Conservation (phyloP, 2,113 vertebrate species). For the Odobenus rosmarus region DNA sequence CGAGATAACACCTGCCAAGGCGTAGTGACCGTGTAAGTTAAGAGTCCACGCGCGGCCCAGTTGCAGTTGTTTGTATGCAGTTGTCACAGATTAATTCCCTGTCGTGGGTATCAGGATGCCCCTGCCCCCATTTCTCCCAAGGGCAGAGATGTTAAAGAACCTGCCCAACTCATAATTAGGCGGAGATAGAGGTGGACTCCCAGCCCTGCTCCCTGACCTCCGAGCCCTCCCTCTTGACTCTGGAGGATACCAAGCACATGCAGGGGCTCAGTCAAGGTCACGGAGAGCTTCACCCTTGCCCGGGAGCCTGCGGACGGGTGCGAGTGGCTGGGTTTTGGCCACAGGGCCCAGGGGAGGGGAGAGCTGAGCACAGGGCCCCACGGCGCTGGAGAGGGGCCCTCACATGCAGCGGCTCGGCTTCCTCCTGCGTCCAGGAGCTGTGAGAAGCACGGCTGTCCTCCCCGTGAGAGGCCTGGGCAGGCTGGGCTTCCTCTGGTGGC, state of each 20-base stretch:
- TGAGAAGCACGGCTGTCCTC: background rate
- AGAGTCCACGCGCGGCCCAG: rapidly evolving
- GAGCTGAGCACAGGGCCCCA: background rate
- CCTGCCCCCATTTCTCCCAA: background rate
- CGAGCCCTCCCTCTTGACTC: background rate
- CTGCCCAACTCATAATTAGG: background rate
- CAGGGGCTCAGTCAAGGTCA: background rate
- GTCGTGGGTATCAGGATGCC: rapidly evolving
- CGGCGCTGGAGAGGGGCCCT: rapidly evolving
- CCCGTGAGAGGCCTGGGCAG: background rate
- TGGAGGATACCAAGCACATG: background rate
- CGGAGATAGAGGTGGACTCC: background rate
- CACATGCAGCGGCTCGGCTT: background rate
- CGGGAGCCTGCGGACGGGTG: background rate
- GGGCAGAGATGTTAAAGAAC: background rate
- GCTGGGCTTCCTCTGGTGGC: background rate
- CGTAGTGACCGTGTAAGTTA: background rate
- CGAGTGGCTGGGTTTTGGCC: background rate
- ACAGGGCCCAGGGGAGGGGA: background rate
- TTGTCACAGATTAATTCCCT: too few species aligned
- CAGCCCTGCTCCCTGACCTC: background rate
- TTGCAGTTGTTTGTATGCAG: rapidly evolving
- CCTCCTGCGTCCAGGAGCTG: background rate
- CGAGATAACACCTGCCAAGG: background rate
- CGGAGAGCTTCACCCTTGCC: rapidly evolving